phyloP scores from a whole-genome alignment of 2,113 vertebrate genomes.

The Xyrauchen texanus region DNA sequence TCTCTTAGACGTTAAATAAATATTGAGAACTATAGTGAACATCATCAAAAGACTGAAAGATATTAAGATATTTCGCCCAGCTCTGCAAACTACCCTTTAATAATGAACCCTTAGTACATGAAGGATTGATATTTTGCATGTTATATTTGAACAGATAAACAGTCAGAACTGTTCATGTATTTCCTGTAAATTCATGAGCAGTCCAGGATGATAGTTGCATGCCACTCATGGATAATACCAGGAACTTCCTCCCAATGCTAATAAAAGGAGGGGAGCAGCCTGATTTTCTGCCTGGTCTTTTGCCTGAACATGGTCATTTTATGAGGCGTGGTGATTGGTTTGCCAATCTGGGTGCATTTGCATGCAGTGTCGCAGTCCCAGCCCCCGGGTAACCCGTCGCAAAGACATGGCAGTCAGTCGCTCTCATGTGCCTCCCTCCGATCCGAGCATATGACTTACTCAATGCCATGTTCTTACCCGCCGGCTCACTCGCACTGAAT shows the following conservation, averaged over 20 bases:
- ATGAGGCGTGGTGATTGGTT: neutral
- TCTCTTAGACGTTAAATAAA: too few relatives aligned
- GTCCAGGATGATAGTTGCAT: conserved; percentile 45
- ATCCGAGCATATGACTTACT: conserved; percentile 36
- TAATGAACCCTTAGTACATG: neutral
- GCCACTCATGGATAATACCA: neutral
- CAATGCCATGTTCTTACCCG: conserved; percentile 1
- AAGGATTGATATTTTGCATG: conserved; percentile 43
- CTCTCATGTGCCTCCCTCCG: neutral
- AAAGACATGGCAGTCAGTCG: conserved; percentile 30
- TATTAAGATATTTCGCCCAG: too few relatives aligned
- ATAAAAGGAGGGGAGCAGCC: conserved; percentile 30
- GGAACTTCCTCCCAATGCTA: neutral
- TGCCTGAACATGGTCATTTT: conserved; percentile 14
- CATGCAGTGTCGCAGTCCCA: conserved; percentile 26
- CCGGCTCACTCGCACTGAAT: neutral
- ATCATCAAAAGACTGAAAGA: too few relatives aligned
- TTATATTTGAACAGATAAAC: neutral
- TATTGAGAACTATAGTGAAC: too few relatives aligned
- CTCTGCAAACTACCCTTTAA: neutral
- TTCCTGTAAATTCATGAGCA: conserved; percentile 11
- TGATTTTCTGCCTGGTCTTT: conserved; percentile 5
- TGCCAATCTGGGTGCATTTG: conserved; percentile 2
- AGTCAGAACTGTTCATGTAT: too few relatives aligned
- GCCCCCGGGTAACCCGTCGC: neutral